A percentile compares a stretch with the other conserved stretches of the same genome.
Conservation (phyloP, 92 coral and sea anemone genomes). For the Porites divaricata region DNA sequence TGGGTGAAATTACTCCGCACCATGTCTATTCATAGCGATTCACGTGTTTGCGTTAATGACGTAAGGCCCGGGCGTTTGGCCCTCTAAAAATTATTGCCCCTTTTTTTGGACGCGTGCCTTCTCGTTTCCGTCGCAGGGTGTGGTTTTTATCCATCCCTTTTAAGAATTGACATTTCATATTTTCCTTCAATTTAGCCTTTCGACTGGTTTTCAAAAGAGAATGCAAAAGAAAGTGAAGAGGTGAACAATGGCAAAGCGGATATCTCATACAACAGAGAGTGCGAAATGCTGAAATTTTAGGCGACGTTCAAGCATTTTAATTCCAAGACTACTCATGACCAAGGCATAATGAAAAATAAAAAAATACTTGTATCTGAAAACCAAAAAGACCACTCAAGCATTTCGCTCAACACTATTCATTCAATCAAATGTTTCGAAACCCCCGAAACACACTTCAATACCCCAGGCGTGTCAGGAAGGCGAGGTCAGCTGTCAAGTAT, state of each 20-base stretch:
- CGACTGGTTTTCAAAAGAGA: neutral
- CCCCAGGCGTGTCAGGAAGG: neutral
- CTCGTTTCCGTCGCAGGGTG: too few relatives aligned
- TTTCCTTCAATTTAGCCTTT: neutral
- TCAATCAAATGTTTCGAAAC: neutral
- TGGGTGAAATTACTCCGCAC: too few relatives aligned
- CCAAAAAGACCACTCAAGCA: neutral
- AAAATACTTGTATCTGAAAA: neutral
- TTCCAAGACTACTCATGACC: neutral
- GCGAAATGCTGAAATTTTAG: neutral
- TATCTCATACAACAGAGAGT: neutral
- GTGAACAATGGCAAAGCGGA: neutral
- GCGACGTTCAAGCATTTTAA: neutral
- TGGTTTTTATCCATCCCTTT: too few relatives aligned
- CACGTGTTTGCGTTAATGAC: too few relatives aligned
- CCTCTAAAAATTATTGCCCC: too few relatives aligned
- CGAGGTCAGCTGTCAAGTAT: neutral
- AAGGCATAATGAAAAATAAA: too few relatives aligned
- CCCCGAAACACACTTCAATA: neutral
- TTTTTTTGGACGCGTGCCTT: too few relatives aligned
- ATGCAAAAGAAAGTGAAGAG: neutral
- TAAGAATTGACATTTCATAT: too few relatives aligned
- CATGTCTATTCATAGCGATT: too few relatives aligned
- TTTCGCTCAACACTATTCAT: neutral
- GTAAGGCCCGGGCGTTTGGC: too few relatives aligned